Percentiles rank a stretch among this genome's conserved stretches.
Evolutionary conservation across 92 coral and sea anemone genomes (phyloP).

Genomic region (Umimayanthus kanabou): DNA sequence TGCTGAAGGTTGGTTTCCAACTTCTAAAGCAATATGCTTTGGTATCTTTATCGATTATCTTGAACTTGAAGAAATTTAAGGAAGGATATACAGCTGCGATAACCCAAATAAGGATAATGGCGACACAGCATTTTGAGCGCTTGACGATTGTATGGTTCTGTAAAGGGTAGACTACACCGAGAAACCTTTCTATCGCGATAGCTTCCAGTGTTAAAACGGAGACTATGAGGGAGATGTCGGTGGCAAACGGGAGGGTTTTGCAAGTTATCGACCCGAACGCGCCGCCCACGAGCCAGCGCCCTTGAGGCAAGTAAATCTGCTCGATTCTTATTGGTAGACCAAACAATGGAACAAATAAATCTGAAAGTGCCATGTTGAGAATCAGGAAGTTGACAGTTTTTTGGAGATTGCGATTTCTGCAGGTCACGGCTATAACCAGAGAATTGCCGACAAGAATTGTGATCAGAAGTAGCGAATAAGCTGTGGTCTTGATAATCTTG

Average conservation of each 20-base stretch:
- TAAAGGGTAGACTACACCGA: not conserved
- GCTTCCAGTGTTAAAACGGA: constrained; percentile 18
- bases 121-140: not conserved
- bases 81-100: constrained; percentile 3
- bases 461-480: not conserved
- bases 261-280: not conserved
- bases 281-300: not conserved
- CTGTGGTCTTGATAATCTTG: not conserved
- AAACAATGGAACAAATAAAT: constrained; percentile 1
- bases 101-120: constrained; percentile 8
- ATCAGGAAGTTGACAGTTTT: constrained; percentile 2
- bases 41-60: not conserved
- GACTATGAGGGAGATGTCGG: not conserved
- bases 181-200: constrained; percentile 10
- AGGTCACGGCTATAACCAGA: not conserved
- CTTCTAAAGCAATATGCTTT: constrained; percentile 11
- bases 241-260: not conserved
- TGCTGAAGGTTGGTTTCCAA: constrained; percentile 17
- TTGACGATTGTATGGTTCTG: not conserved
- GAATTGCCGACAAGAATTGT: not conserved
- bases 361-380: not conserved
- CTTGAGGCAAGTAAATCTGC: not conserved
- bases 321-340: not conserved
- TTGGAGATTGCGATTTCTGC: not conserved
- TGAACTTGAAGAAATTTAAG: constrained; percentile 25